Evolutionary conservation across 2,113 vertebrate genomes (phyloP).

Genomic region (Triplophysa rosa): DNA sequence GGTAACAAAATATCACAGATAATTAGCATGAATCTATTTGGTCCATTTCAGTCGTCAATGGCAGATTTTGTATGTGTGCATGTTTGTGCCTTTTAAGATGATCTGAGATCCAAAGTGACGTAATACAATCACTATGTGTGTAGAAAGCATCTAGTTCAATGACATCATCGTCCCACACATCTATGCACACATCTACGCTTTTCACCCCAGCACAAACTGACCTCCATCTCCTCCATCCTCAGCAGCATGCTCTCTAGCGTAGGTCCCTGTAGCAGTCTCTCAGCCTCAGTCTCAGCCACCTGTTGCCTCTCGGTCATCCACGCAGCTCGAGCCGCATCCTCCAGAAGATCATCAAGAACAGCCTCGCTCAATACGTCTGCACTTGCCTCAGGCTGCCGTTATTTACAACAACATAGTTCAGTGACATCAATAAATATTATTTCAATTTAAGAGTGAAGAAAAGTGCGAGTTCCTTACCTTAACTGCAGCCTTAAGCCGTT

Average conservation of each 20-base stretch:
- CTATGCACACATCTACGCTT: background rate
- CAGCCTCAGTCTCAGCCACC: conserved; percentile 50
- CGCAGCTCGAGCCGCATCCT: conserved; percentile 65
- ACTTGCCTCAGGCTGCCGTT: conserved; percentile 63
- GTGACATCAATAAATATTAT: background rate
- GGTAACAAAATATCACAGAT: background rate
- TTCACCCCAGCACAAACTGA: conserved; percentile 60
- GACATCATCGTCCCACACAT: background rate
- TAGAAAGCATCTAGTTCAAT: background rate
- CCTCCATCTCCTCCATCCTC: conserved; percentile 96
- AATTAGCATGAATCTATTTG: no score
- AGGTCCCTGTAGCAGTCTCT: conserved; percentile 56
- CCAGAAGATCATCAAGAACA: conserved; percentile 72
- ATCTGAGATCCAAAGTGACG: no score
- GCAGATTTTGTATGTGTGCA: no score
- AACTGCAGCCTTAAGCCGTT: conserved; percentile 60
- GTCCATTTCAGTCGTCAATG: no score
- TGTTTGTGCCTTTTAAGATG: no score
- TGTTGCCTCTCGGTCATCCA: conserved; percentile 59
- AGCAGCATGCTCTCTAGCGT: conserved; percentile 85
- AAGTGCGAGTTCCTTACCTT: conserved; percentile 52
- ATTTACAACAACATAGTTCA: background rate
- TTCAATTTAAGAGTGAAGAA: background rate
- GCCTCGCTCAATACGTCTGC: conserved; percentile 64
- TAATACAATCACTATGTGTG: no score